Evolutionary conservation across 2,113 vertebrate species (phyloP), one percentile per base, ranked within the genome.

Genomic region (Sphyrna mokarran): DNA sequence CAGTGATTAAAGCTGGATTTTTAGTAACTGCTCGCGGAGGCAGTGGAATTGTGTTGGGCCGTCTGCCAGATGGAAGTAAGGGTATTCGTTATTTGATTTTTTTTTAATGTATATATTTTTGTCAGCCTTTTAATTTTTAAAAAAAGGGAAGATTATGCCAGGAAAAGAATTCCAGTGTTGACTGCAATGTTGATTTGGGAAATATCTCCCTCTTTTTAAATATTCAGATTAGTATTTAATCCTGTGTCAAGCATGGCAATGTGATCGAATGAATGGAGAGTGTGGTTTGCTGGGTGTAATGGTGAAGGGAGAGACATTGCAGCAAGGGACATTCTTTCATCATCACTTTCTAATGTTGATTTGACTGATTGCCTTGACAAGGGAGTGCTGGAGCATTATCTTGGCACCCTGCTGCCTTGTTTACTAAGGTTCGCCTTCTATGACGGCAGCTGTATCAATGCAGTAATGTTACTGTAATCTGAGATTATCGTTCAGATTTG

Each of bases 1-100:
- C 99, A 0, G 99, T 99, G 97, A 98, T 99, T 96, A 99, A 99
- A 96, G 98, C 98, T 5, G 99, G 99, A 54, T 99, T 99, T 96
- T 97, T 99, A 97, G 98, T 99, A 96, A 99, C 99, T 0, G 99
- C 99, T 76, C 97, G 99, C 89, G 99, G 98, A 0, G 99, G 99
- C 97, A 99, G 99, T 72, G 99, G 99, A 40, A 97, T 99, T 95
- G 99, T 99, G 68, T 97, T 99, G 87, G 98, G 98, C 0, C 98
- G 98, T 16, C 98, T 99, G 94, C 85, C 98, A 0, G 98, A 98
- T 96, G 98, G 98, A 97, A 97, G 99, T 99, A 98, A 98, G 80
- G 13, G 98, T 98, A 5, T n/a, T n/a, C 33, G 48, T 33, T 70
- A 29, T 20, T 33, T 23, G 26, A 0, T 70, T 95, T 4, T 72